Conservation (phyloP, 2,888 invertebrate species). For the Hemithea aestivaria region DNA sequence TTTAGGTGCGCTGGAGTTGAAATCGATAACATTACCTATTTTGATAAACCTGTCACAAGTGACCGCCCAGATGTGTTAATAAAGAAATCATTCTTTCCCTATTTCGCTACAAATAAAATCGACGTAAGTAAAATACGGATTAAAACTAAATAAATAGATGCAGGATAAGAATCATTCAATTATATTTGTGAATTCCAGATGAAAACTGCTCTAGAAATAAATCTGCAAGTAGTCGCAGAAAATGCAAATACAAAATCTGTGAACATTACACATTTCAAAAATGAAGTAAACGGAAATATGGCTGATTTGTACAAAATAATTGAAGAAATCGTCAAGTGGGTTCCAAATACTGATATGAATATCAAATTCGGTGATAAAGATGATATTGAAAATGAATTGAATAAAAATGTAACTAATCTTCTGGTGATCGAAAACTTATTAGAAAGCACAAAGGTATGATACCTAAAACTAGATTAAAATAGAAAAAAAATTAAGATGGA, state of each 20-base stretch:
- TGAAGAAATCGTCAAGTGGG: conserved; percentile 3
- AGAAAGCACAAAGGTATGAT: conserved; percentile 34
- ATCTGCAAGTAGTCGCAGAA: conserved; percentile 43
- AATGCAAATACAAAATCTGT: conserved; percentile 26
- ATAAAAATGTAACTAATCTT: conserved; percentile 24
- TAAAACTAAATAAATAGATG: not conserved
- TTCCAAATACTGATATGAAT: not conserved
- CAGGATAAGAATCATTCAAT: not conserved
- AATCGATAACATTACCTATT: conserved; percentile 32
- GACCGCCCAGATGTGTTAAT: conserved; percentile 27
- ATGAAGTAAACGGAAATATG: not conserved
- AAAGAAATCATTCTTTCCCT: conserved; percentile 33
- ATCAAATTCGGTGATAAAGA: not conserved
- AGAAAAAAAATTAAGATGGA: too few species aligned
- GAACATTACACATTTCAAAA: conserved; percentile 13
- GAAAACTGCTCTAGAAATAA: conserved; percentile 34
- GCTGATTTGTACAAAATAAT: conserved; percentile 6
- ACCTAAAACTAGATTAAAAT: not conserved
- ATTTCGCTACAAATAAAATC: conserved; percentile 30
- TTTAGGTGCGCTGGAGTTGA: conserved; percentile 42
- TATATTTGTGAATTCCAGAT: conserved; percentile 31
- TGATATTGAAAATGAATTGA: not conserved
- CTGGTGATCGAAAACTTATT: conserved; percentile 37
- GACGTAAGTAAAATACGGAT: conserved; percentile 34
- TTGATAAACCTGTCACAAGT: conserved; percentile 26